Evolutionary conservation across 2,113 vertebrate species (phyloP).

Genomic region (Erythrocercus mccallii): DNA sequence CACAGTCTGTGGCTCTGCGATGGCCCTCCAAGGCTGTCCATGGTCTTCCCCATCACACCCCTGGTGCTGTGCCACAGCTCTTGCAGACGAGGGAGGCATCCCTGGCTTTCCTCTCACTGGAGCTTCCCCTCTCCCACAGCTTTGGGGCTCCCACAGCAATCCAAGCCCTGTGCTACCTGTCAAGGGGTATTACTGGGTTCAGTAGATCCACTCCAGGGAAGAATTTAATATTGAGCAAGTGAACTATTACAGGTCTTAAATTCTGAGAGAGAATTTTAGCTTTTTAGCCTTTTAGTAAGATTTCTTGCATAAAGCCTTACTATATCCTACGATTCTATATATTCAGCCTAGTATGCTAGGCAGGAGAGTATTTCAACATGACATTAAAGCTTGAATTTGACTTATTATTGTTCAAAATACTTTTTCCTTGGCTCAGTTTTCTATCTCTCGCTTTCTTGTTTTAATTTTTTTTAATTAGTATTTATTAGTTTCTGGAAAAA

Average conservation of each 20-base stretch:
- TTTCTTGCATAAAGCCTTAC: background rate
- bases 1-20: background rate
- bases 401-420: background rate
- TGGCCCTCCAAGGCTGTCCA: fast-evolving
- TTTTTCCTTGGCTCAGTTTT: background rate
- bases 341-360: background rate
- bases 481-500: background rate
- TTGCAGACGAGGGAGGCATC: background rate
- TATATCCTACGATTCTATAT: background rate
- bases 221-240: background rate
- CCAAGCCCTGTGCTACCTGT: background rate
- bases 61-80: background rate
- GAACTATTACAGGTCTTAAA: background rate
- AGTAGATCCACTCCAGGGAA: background rate
- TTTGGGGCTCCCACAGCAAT: background rate
- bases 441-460: fast-evolving
- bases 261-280: background rate
- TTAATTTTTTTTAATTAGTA: background rate
- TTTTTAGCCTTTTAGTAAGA: background rate
- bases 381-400: background rate
- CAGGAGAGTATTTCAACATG: background rate
- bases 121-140: background rate
- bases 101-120: background rate
- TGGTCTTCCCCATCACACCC: background rate
- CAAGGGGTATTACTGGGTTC: background rate